Evolutionary conservation across 2,113 vertebrate species (phyloP).

Genomic region (Barnardius zonarius): DNA sequence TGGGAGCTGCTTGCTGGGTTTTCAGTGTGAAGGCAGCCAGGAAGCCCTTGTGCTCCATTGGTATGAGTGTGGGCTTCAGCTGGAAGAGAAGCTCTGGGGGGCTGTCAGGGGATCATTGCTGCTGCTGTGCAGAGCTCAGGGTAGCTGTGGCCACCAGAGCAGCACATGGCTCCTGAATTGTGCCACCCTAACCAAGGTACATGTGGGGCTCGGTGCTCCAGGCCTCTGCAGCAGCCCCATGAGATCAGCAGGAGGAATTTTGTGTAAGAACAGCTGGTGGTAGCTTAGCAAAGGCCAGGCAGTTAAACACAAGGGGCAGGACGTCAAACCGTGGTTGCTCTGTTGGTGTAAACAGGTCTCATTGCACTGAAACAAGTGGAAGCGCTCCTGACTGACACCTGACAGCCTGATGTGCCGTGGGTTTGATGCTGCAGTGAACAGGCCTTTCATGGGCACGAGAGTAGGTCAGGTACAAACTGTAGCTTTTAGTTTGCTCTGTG

Average conservation of each 20-base stretch:
- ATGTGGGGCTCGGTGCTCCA: fast-evolving
- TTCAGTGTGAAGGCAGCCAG: neutral
- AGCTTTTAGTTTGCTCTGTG: neutral
- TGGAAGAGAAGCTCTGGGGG: neutral
- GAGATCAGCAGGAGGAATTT: neutral
- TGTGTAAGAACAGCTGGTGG: neutral
- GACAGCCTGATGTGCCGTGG: neutral
- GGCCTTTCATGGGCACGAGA: neutral
- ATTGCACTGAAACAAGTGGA: neutral
- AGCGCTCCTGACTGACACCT: neutral
- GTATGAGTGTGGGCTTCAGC: neutral
- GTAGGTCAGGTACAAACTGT: neutral
- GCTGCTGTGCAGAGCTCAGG: neutral
- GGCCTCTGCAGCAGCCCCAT: neutral
- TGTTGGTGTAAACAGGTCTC: neutral
- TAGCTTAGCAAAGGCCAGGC: neutral
- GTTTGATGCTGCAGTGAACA: neutral
- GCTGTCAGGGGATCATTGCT: neutral
- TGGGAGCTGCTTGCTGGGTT: neutral
- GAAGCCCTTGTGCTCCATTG: neutral
- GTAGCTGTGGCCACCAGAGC: neutral
- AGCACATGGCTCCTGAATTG: neutral
- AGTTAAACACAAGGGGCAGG: neutral
- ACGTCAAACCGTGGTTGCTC: neutral
- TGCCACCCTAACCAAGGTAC: neutral